A percentile compares a stretch with the other conserved stretches of the same genome.
Evolutionary conservation across 1,140 invertebrate genomes (phyloP).

Genomic region (Zaprionus lachaisei): DNA sequence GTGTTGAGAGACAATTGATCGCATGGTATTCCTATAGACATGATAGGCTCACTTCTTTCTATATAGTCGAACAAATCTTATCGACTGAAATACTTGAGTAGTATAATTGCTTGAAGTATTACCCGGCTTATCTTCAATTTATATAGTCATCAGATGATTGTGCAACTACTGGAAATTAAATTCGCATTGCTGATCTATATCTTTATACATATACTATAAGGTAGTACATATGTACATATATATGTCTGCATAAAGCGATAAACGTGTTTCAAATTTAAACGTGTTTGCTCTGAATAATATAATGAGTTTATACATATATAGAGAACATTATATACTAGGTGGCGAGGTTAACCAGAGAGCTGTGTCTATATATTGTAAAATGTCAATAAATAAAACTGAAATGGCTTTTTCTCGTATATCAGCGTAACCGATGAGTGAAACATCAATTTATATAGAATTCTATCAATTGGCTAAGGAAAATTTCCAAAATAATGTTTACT

Average conservation of each 20-base stretch:
- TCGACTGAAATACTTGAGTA: conserved; percentile 13
- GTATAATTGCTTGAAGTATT: conserved; percentile 18
- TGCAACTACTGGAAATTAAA: conserved; percentile 22
- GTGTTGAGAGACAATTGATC: not conserved
- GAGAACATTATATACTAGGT: conserved; percentile 14
- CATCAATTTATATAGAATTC: conserved; percentile 13
- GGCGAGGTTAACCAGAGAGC: conserved; percentile 47
- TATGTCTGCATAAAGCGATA: not conserved
- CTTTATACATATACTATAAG: not conserved
- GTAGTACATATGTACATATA: not conserved
- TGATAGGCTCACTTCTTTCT: not conserved
- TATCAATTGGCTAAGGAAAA: conserved; percentile 44
- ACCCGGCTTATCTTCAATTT: conserved; percentile 1
- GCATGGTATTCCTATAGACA: not conserved
- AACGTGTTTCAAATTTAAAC: not conserved
- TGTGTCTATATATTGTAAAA: conserved; percentile 8
- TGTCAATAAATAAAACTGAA: not conserved
- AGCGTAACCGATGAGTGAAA: conserved; percentile 36
- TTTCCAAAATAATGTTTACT: conserved; percentile 42
- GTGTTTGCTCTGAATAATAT: not conserved
- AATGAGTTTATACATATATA: not conserved
- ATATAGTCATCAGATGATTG: conserved; percentile 17
- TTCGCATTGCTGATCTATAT: conserved; percentile 2
- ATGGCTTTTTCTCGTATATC: conserved; percentile 11
- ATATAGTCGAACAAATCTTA: conserved; percentile 30